phyloP scores from a whole-genome alignment of 2,797 vertebrate genomes.

The Pangasius sanitwongsei region DNA sequence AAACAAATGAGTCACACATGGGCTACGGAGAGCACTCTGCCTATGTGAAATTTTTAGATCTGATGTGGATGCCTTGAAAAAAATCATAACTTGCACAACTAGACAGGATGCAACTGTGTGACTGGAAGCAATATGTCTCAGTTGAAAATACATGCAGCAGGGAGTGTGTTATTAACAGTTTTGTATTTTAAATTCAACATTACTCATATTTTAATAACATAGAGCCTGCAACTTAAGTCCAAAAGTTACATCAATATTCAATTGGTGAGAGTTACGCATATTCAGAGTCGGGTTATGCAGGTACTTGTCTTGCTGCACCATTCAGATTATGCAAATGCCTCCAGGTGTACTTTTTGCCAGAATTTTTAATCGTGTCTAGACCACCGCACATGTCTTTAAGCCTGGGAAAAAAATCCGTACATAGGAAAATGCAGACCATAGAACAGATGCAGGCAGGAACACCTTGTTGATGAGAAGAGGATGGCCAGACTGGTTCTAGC shows the following conservation, averaged over 20 bases:
- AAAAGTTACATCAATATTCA: neutral
- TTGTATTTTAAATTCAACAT: neutral
- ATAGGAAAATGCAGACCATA: no score
- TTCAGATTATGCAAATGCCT: no score
- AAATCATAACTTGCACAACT: neutral
- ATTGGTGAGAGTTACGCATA: neutral
- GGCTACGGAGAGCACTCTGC: neutral
- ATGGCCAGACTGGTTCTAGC: neutral
- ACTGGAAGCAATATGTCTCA: neutral
- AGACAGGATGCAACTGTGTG: neutral
- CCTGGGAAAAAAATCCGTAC: no score
- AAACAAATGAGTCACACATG: conserved; percentile 8
- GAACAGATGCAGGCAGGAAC: no score
- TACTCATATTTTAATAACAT: neutral
- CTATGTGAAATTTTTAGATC: neutral
- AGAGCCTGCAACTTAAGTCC: neutral
- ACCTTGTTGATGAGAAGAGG: no score
- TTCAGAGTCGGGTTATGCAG: neutral
- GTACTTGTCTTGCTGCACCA: no score
- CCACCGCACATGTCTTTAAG: no score
- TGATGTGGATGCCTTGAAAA: neutral
- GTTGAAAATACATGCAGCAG: neutral
- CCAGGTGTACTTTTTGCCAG: no score
- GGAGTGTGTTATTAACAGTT: neutral
- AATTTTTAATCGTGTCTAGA: no score